A percentile compares a stretch with the other conserved stretches of the same genome.
These are phyloP conservation scores for Drosophila multiciliata DNA, from an alignment of 2,888 invertebrate species.

Conservation along the genomic window DNA sequence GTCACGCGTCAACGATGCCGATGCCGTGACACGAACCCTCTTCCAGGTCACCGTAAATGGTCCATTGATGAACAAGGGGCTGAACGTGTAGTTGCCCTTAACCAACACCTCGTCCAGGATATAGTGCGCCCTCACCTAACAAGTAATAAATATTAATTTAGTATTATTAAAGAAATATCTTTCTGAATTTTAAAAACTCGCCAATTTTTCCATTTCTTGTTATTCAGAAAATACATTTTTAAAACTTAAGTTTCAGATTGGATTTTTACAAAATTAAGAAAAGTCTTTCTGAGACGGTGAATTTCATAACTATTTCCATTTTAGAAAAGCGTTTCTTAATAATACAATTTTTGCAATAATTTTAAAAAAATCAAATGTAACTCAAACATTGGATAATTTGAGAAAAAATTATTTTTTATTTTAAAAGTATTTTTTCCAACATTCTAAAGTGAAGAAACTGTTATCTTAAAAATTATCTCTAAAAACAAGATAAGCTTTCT, in stretches of 20 bases:
- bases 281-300: too few relatives aligned
- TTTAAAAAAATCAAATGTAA: too few relatives aligned
- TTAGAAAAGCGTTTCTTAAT: too few relatives aligned
- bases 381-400: too few relatives aligned
- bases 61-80: slow-evolving; percentile 90
- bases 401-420: too few relatives aligned
- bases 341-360: too few relatives aligned
- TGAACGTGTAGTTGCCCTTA: slow-evolving; percentile 90
- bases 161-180: background rate
- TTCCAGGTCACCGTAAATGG: slow-evolving; percentile 91
- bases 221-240: too few relatives aligned
- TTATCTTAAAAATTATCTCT: background rate
- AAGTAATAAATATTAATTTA: background rate
- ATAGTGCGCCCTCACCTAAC: slow-evolving; percentile 89
- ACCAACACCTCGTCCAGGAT: slow-evolving; percentile 90
- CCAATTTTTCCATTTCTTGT: background rate
- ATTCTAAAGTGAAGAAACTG: too few relatives aligned
- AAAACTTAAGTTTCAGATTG: background rate
- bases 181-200: background rate
- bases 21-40: slow-evolving; percentile 89
- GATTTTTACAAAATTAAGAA: background rate
- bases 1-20: slow-evolving; percentile 89
- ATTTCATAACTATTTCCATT: too few relatives aligned
- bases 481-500: background rate
- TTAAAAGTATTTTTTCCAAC: too few relatives aligned